These are phyloP conservation scores for Idaea straminata DNA, from an alignment of 2,888 invertebrate species.

Conservation along the genomic window DNA sequence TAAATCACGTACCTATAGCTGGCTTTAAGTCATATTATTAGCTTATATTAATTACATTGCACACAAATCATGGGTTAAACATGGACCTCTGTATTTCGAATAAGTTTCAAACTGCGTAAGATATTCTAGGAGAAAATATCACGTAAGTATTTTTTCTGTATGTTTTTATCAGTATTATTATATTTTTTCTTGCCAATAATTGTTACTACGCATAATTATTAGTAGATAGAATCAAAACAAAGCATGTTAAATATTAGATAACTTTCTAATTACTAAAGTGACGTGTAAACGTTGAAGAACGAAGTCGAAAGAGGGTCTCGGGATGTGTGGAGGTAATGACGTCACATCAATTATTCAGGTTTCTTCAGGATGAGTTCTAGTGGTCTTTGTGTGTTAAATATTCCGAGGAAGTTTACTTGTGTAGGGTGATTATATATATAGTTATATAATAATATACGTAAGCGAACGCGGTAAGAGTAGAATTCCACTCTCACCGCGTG, in stretches of 20 bases:
- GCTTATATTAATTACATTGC: no score
- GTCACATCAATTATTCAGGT: slow-evolving; percentile 42
- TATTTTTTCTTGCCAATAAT: background rate
- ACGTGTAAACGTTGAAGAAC: slow-evolving; percentile 36
- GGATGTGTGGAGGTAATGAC: slow-evolving; percentile 36
- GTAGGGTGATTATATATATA: background rate
- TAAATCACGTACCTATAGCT: slow-evolving; percentile 6
- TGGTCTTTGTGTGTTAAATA: background rate
- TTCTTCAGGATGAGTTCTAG: slow-evolving; percentile 4
- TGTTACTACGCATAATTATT: background rate
- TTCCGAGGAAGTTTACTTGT: background rate
- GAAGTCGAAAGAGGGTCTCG: slow-evolving; percentile 44
- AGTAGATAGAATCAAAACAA: slow-evolving; percentile 9
- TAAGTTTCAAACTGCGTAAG: no score
- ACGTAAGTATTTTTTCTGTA: no score
- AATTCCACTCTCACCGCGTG: no score
- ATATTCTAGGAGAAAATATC: no score
- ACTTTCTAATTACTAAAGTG: slow-evolving; percentile 39
- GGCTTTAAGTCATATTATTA: no score
- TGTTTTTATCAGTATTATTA: no score
- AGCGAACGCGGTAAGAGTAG: no score
- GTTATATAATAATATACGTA: no score
- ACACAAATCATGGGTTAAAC: no score
- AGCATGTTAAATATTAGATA: slow-evolving; percentile 41
- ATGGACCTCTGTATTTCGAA: no score